Percentiles rank a stretch among this genome's conserved stretches.
Conservation (phyloP, 2,888 invertebrate species). For the Macrophya alboannulata region DNA sequence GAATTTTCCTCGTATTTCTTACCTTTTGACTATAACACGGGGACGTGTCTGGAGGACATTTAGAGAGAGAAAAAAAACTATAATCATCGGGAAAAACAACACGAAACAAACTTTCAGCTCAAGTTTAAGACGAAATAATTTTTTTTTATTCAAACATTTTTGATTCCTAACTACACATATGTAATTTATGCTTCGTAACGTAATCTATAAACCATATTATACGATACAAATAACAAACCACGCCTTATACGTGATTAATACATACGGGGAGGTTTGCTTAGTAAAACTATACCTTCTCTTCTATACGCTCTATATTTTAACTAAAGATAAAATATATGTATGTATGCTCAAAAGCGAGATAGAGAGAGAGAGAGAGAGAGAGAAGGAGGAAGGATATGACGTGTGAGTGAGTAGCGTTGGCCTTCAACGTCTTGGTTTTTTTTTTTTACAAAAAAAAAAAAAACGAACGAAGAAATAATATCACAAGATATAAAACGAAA, state of each 20-base stretch:
- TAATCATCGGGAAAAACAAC: not conserved
- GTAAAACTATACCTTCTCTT: conserved; percentile 15
- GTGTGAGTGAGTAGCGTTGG: conserved; percentile 11
- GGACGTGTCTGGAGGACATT: not conserved
- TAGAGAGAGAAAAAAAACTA: conserved; percentile 40
- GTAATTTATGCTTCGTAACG: not conserved
- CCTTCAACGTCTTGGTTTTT: conserved; percentile 16
- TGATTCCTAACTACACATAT: not conserved
- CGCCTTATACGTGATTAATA: not conserved
- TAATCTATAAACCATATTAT: not conserved
- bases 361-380: not conserved
- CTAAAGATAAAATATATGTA: conserved; percentile 30
- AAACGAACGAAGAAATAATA: not conserved
- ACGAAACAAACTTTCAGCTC: not conserved
- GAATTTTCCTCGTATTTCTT: conserved; percentile 54
- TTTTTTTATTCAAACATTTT: not conserved
- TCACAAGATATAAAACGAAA: not conserved
- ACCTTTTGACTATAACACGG: not conserved
- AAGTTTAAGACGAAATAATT: not conserved
- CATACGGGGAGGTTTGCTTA: not conserved
- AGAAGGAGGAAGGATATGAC: not conserved
- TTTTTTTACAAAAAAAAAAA: not conserved
- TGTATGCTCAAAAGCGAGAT: not conserved
- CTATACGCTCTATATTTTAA: conserved; percentile 34
- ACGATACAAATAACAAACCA: not conserved